These are phyloP conservation scores for Pelecanoides urinatrix DNA, from an alignment of 2,113 vertebrate species.

Conservation along the genomic window DNA sequence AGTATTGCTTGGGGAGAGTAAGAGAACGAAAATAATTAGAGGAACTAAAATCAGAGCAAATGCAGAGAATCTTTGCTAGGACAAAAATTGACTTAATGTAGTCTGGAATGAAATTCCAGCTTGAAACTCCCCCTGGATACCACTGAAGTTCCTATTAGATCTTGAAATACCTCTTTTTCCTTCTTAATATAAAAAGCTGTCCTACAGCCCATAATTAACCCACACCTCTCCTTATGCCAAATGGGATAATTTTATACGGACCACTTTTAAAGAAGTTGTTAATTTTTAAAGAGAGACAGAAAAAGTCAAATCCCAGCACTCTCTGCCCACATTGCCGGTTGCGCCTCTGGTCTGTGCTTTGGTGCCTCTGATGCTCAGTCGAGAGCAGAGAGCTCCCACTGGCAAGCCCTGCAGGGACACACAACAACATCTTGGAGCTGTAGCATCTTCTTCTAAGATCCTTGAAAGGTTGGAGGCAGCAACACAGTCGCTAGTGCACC, in stretches of 20 bases:
- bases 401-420: neutral
- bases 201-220: neutral
- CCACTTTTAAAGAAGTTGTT: neutral
- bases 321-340: neutral
- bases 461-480: neutral
- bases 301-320: neutral
- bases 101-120: neutral
- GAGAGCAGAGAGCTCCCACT: neutral
- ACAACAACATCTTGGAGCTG: neutral
- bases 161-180: neutral
- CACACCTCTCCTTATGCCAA: neutral
- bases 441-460: neutral
- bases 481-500: neutral
- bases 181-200: neutral
- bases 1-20: neutral
- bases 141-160: neutral
- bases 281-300: neutral
- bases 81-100: neutral
- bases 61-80: neutral
- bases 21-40: neutral
- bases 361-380: neutral
- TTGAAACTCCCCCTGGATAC: neutral
- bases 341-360: neutral
- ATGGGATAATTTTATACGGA: neutral
- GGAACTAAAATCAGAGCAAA: neutral